Conservation (phyloP, 1,140 invertebrate genomes). For the Bombus turneri region DNA sequence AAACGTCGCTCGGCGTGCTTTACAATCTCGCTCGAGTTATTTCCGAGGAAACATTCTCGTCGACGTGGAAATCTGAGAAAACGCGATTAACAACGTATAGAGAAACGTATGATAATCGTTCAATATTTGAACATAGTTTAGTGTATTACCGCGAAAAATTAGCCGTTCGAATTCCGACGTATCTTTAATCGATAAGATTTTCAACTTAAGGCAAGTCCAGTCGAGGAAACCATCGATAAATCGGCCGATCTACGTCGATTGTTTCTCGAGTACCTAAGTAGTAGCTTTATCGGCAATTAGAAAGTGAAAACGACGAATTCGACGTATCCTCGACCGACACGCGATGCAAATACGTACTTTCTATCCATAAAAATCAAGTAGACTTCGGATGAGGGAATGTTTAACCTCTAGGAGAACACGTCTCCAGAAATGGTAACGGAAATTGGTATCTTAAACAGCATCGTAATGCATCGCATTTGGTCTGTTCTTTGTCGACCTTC, state of each 20-base stretch:
- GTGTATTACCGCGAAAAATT: background rate
- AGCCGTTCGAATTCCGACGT: background rate
- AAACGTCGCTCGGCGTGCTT: background rate
- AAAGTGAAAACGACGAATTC: constrained; percentile 23
- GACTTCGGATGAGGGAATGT: background rate
- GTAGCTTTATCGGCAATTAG: background rate
- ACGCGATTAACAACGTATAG: background rate
- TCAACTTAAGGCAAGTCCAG: background rate
- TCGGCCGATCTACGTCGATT: background rate
- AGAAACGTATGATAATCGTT: background rate
- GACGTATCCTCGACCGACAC: background rate
- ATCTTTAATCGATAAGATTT: background rate
- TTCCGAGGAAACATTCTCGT: background rate
- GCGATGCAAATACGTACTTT: constrained; percentile 31
- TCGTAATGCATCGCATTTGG: background rate
- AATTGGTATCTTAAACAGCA: background rate
- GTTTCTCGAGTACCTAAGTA: background rate
- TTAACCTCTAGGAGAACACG: background rate
- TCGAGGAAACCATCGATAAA: background rate
- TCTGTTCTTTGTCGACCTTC: background rate
- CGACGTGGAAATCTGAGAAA: background rate
- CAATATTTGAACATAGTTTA: background rate
- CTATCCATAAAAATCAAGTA: background rate
- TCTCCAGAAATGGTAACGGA: background rate
- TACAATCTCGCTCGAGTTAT: background rate